These are phyloP conservation scores for Ondatra zibethicus DNA, from an alignment of 2,113 vertebrate genomes.

Conservation along the genomic window DNA sequence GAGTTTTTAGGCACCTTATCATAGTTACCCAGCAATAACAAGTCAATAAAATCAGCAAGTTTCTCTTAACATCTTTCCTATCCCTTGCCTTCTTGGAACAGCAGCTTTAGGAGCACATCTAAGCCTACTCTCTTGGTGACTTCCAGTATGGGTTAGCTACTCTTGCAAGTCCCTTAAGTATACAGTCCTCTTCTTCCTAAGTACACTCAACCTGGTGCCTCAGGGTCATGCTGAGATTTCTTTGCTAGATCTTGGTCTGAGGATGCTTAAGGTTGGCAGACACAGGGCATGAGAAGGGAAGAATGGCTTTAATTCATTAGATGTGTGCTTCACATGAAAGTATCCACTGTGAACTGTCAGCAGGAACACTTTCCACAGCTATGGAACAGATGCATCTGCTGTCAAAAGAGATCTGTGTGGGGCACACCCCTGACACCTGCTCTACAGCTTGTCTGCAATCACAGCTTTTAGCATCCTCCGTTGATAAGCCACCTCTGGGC, in stretches of 20 bases:
- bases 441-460: not conserved
- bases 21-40: not conserved
- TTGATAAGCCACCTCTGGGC: not conserved
- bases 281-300: not conserved
- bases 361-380: not conserved
- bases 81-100: not conserved
- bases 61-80: not conserved
- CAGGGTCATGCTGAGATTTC: not conserved
- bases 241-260: not conserved
- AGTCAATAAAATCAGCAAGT: not conserved
- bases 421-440: not conserved
- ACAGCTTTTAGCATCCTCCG: not conserved
- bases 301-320: not conserved
- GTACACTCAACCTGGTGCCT: not conserved
- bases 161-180: not conserved
- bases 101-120: not conserved
- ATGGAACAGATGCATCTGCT: not conserved
- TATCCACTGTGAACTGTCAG: not conserved
- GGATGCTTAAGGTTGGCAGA: not conserved
- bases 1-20: not conserved
- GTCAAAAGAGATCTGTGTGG: not conserved
- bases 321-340: not conserved
- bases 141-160: not conserved
- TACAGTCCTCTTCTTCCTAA: not conserved
- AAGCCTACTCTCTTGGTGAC: not conserved